Percentiles rank a stretch among this genome's conserved stretches.
These are phyloP conservation scores for Formica aserva DNA, from an alignment of 2,888 invertebrate genomes.

Conservation along the genomic window DNA sequence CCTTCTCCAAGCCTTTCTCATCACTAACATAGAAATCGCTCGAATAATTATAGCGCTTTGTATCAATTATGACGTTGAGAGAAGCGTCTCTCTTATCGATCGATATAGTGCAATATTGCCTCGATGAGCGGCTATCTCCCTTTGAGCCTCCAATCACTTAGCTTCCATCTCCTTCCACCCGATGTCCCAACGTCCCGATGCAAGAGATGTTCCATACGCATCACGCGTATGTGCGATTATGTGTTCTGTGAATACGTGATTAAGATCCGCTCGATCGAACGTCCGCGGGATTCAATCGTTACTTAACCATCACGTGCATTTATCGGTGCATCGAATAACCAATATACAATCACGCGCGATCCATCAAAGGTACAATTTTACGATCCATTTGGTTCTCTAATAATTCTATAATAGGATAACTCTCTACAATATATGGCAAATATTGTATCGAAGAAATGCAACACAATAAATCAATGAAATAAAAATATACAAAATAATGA, in stretches of 20 bases:
- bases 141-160: constrained; percentile 70
- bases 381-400: constrained; percentile 6
- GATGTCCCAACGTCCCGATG: constrained; percentile 12
- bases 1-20: background rate
- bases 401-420: background rate
- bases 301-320: constrained; percentile 27
- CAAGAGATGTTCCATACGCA: constrained; percentile 26
- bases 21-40: constrained; percentile 33
- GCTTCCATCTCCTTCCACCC: constrained; percentile 40
- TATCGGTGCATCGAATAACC: constrained; percentile 14
- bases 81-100: constrained; percentile 63
- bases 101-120: constrained; percentile 72
- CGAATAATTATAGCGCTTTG: constrained; percentile 71
- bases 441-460: background rate
- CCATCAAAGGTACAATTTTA: constrained; percentile 26
- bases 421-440: background rate
- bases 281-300: constrained; percentile 43
- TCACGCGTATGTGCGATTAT: constrained; percentile 47
- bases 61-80: constrained; percentile 65
- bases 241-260: constrained; percentile 54
- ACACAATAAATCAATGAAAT: background rate
- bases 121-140: constrained; percentile 73
- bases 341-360: background rate
- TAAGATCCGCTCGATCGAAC: constrained; percentile 60
- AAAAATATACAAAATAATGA: background rate